phyloP scores from a whole-genome alignment of 2,888 invertebrate genomes.

The Metalampra italica region DNA sequence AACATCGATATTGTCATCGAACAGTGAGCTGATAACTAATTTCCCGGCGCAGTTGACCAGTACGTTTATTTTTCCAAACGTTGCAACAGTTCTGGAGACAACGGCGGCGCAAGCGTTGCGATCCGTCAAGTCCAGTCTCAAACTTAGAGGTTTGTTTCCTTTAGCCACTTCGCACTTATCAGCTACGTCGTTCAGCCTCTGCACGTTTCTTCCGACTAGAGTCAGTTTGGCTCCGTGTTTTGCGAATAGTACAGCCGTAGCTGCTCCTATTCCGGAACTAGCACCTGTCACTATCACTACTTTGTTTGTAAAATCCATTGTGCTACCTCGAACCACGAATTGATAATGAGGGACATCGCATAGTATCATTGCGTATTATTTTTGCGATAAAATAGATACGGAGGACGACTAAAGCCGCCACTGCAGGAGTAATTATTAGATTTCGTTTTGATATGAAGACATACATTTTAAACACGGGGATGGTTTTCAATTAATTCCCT shows the following conservation, averaged over 20 bases:
- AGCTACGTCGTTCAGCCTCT: conserved; percentile 30
- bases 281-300: conserved; percentile 54
- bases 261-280: conserved; percentile 54
- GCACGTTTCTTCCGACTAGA: conserved; percentile 43
- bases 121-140: conserved; percentile 79
- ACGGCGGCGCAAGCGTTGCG: conserved; percentile 80
- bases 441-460: too few relatives aligned
- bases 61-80: conserved; percentile 38
- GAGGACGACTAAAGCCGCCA: too few relatives aligned
- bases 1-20: conserved; percentile 33
- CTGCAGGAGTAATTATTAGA: too few relatives aligned
- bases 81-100: conserved; percentile 36
- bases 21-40: conserved; percentile 30
- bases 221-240: conserved; percentile 41
- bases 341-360: too few relatives aligned
- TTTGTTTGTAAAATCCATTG: conserved; percentile 44
- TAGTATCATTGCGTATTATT: too few relatives aligned
- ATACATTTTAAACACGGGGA: too few relatives aligned
- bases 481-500: too few relatives aligned
- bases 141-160: conserved; percentile 34
- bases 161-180: conserved; percentile 29
- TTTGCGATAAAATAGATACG: too few relatives aligned
- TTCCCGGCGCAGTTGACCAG: conserved; percentile 43
- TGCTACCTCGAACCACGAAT: not conserved
- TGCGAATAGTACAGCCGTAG: conserved; percentile 41